Percentiles rank a stretch among this genome's conserved stretches.
phyloP scores from a whole-genome alignment of 2,797 vertebrate genomes.

The Tenualosa ilisha region DNA sequence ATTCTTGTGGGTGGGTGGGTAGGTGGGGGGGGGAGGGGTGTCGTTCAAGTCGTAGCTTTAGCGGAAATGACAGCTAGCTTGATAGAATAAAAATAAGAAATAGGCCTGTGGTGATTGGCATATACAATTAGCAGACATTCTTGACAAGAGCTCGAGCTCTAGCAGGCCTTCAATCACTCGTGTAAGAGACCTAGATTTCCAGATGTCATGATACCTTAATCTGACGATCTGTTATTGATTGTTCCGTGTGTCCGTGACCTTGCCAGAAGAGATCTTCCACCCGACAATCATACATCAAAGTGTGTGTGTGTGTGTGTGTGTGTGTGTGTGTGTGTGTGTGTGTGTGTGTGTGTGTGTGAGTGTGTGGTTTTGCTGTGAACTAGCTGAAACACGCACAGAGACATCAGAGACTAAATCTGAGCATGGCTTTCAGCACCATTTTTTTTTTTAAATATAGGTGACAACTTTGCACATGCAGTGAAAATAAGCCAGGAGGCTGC shows the following conservation, averaged over 20 bases:
- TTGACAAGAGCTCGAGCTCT: slow-evolving; percentile 48
- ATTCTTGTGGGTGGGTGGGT: too few relatives aligned
- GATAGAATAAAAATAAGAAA: slow-evolving; percentile 30
- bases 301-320: slow-evolving; percentile 36
- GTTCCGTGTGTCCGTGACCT: slow-evolving; percentile 67
- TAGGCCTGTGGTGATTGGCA: slow-evolving; percentile 67
- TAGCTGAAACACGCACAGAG: slow-evolving; percentile 47
- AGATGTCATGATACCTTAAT: slow-evolving; percentile 71
- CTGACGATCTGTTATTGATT: slow-evolving; percentile 75
- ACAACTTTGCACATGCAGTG: slow-evolving; percentile 62
- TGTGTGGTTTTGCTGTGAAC: slow-evolving; percentile 36
- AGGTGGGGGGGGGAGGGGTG: background rate
- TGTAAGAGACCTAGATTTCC: slow-evolving; percentile 59
- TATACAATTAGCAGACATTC: slow-evolving; percentile 63
- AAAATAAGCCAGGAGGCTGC: slow-evolving; percentile 14
- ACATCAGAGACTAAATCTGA: slow-evolving; percentile 60
- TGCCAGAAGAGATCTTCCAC: slow-evolving; percentile 71
- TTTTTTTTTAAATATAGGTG: slow-evolving; percentile 62
- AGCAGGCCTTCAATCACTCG: slow-evolving; percentile 50
- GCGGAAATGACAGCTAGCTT: background rate
- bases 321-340: slow-evolving; percentile 36
- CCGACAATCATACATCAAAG: slow-evolving; percentile 73
- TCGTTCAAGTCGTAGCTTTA: background rate
- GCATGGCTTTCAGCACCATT: slow-evolving; percentile 65
- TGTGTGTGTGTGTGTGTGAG: slow-evolving; percentile 38